Evolutionary conservation across 2,113 vertebrate genomes (phyloP).

Genomic region (Rattus norvegicus): GRCr8 NC_086039.1:75737001-75737500

Average conservation of each 20-base stretch:
- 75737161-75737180: slow-evolving; percentile 35
- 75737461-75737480: not conserved
- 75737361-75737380: slow-evolving; percentile 54
- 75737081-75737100: not conserved
- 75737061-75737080: not conserved
- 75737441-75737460: slow-evolving; percentile 48
- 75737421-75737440: slow-evolving; percentile 31
- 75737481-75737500: slow-evolving; percentile 57
- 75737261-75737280: slow-evolving; percentile 43
- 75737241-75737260: slow-evolving; percentile 27
- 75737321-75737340: slow-evolving; percentile 51
- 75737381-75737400: slow-evolving; percentile 35
- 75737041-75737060: slow-evolving; percentile 27
- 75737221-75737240: slow-evolving; percentile 42
- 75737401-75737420: slow-evolving; percentile 46
- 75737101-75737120: not conserved
- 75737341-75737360: not conserved
- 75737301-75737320: slow-evolving; percentile 34
- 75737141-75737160: not conserved
- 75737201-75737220: slow-evolving; percentile 45
- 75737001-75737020: not conserved
- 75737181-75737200: not conserved
- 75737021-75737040: slow-evolving; percentile 23
- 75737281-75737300: not conserved
- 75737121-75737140: slow-evolving; percentile 19